Base-by-base conservation (phyloP, 2,888 invertebrate genomes). In the Hirtodrosophila cameraria region DNA sequence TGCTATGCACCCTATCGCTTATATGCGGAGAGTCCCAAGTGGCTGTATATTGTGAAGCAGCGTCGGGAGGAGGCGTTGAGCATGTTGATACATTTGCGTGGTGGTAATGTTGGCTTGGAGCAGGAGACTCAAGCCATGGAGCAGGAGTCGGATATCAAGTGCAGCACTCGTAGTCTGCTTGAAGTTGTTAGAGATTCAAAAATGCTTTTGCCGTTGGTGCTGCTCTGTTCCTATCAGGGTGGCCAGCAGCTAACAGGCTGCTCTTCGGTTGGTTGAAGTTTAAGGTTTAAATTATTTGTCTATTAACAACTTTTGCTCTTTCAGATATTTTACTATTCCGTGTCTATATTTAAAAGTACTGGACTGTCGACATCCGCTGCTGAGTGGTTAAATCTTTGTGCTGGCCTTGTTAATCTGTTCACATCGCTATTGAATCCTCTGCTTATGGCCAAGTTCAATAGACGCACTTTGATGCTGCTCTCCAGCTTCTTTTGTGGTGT, bases 11-110 rank as follows among this genome's bases (percentile, higher is more conserved):
- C 93, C 9, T 90, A 96, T 36, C 92, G 92, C 7, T 92, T 92
- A 52, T 92, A 97, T 88, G 97, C 97, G 0, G 97, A 98, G 90
- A 97, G 97, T 90, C 98, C 98, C 1, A 96, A 97, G 88, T 97
- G 95, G 92, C 92, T 97, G 58, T 95, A 92, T 79, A 93, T 96
- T 43, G 92, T 95, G 45, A 94, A 92, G 86, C 92, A 93, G 54
- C 91, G 95, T 62, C 93, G 93, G 69, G 92, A 93, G 42, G 91
- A 90, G 75, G 96, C 96, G 43, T 89, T 89, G 88, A 53, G 86
- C 94, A 95, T 93, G 89, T 89, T 95, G 39, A 91, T 92, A 66
- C 93, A 93, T 6, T 91, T 96, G 39, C 93, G 96, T 11, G 94
- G 94, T 54, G 43, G 27, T 2, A 16, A 45, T 9, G 0, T n/a